Conservation (phyloP, 2,797 vertebrate genomes). For the Limosa lapponica region DNA sequence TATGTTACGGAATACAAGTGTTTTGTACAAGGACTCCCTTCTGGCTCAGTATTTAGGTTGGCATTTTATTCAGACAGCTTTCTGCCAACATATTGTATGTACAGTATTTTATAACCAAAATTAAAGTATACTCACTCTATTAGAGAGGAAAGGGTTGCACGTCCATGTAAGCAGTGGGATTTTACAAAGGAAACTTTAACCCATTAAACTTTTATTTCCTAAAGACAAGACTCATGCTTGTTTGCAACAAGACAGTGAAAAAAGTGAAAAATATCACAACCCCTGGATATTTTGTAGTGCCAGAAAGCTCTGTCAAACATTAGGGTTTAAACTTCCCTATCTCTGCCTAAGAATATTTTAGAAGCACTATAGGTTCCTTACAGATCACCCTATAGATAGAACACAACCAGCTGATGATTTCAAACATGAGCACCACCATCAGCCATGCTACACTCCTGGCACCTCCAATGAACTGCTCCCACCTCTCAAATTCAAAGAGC, state of each 20-base stretch:
- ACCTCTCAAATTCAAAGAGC: not conserved
- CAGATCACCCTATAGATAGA: not conserved
- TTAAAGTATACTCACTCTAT: not conserved
- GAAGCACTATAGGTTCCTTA: not conserved
- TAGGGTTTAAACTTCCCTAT: not conserved
- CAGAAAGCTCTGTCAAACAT: not conserved
- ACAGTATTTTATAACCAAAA: slow-evolving; percentile 6
- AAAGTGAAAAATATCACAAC: not conserved
- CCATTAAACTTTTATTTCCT: not conserved
- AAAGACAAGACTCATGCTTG: not conserved
- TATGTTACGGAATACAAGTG: slow-evolving; percentile 22
- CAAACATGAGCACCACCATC: not conserved
- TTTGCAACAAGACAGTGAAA: not conserved
- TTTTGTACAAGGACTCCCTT: not conserved
- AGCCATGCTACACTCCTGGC: not conserved
- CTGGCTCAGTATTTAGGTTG: not conserved
- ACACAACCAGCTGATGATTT: not conserved
- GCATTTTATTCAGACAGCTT: not conserved
- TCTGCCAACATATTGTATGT: not conserved
- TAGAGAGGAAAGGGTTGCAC: not conserved
- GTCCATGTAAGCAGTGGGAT: not conserved
- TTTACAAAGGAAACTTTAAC: not conserved
- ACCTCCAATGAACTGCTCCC: fast-evolving
- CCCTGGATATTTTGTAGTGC: not conserved
- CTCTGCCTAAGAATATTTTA: not conserved